These are phyloP conservation scores for Brachionus rotundiformis DNA, from an alignment of 1,140 invertebrate species.

Conservation along the genomic window DNA sequence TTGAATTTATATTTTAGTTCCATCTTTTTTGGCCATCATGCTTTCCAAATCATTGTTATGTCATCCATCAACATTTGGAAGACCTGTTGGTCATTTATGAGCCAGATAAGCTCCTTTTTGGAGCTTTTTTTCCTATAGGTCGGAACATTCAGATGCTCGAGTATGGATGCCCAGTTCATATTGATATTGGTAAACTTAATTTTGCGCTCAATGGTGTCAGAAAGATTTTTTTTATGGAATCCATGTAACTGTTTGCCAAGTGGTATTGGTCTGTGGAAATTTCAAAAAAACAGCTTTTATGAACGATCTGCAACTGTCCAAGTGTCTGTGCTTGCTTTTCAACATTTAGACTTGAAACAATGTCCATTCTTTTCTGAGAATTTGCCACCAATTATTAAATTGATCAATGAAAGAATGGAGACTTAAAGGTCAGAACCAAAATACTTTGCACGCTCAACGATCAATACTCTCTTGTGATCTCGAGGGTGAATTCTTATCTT, in stretches of 20 bases:
- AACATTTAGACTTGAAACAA: background rate
- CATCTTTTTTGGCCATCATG: background rate
- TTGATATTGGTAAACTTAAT: background rate
- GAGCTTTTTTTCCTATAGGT: background rate
- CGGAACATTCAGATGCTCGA: background rate
- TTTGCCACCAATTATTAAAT: conserved; percentile 20
- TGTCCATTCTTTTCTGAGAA: background rate
- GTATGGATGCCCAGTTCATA: background rate
- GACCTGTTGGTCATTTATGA: background rate
- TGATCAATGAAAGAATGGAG: conserved; percentile 31
- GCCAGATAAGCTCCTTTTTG: conserved; percentile 1
- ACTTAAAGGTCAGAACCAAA: background rate
- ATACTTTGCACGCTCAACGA: conserved; percentile 16
- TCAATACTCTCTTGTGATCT: conserved; percentile 26
- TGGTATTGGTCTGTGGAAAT: background rate
- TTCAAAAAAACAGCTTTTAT: conserved; percentile 20
- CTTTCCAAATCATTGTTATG: conserved; percentile 25
- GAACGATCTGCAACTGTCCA: background rate
- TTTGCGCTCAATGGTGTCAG: conserved; percentile 14
- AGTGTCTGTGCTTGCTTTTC: background rate
- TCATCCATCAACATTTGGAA: background rate
- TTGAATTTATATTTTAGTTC: background rate
- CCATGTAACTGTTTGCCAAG: background rate
- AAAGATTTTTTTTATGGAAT: background rate
- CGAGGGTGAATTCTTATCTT: too few species aligned